Evolutionary conservation across 2,888 invertebrate species (phyloP).

Genomic region (Auanema freiburgensis): DNA sequence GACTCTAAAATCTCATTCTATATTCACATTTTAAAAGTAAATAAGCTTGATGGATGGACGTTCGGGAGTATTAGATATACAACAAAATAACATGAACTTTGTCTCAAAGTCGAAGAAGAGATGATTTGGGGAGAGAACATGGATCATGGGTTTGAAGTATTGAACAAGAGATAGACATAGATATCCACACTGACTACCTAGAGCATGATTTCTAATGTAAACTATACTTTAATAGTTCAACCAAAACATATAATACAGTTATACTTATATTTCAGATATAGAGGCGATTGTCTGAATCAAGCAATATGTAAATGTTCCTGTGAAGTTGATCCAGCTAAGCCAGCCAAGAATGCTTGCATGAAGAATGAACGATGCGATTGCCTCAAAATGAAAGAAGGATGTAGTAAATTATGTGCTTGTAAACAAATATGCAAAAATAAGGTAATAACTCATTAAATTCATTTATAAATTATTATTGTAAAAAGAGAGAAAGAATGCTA

Average conservation of each 20-base stretch:
- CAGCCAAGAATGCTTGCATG: conserved; percentile 62
- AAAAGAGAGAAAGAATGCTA: not conserved
- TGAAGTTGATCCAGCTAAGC: conserved; percentile 63
- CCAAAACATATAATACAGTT: too few relatives aligned
- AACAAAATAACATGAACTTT: not conserved
- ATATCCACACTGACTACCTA: too few relatives aligned
- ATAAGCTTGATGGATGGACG: too few relatives aligned
- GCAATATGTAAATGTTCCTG: conserved; percentile 65
- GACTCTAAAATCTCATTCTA: too few relatives aligned
- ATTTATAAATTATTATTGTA: too few relatives aligned
- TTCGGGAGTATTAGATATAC: too few relatives aligned
- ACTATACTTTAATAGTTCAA: conserved; percentile 7
- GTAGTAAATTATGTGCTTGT: conserved; percentile 63
- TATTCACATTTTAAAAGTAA: too few relatives aligned
- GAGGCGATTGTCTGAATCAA: conserved; percentile 64
- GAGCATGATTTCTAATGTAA: too few relatives aligned
- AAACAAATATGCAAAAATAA: conserved; percentile 64
- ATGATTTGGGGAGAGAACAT: too few relatives aligned
- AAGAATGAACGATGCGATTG: conserved; percentile 64
- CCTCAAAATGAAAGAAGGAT: conserved; percentile 63
- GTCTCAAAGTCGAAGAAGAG: too few relatives aligned
- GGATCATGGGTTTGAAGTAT: too few relatives aligned
- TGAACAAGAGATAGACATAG: too few relatives aligned
- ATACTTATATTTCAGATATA: conserved; percentile 52
- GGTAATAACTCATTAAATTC: conserved; percentile 20